Conservation (phyloP, 2,888 invertebrate genomes). For the Lasioglossum malachurum region DNA sequence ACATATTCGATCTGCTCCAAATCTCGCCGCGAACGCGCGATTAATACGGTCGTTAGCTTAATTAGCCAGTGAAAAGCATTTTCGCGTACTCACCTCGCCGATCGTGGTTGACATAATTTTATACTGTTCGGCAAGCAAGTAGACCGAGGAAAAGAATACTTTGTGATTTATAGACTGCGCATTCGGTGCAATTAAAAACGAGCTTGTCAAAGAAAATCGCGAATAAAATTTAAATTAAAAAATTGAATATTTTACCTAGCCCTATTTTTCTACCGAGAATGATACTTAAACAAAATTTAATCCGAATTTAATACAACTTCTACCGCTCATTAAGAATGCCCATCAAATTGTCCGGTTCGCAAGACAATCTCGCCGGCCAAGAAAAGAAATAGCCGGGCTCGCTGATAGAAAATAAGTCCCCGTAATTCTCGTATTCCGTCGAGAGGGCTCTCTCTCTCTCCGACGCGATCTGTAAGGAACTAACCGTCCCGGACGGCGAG, state of each 20-base stretch:
- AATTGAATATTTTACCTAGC: too few relatives aligned
- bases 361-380: neutral
- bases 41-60: neutral
- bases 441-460: neutral
- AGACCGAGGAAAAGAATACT: neutral
- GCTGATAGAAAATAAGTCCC: constrained; percentile 20
- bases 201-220: too few relatives aligned
- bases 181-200: too few relatives aligned
- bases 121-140: neutral
- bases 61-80: neutral
- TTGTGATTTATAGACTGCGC: too few relatives aligned
- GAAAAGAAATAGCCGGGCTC: neutral
- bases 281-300: neutral
- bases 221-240: too few relatives aligned
- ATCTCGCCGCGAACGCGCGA: neutral
- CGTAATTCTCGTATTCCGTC: neutral
- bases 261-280: neutral
- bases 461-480: constrained; percentile 3
- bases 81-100: neutral
- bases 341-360: neutral
- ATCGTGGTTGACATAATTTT: neutral
- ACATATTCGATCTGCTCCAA: neutral
- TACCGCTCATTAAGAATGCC: neutral
- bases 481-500: neutral
- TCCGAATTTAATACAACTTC: neutral